A percentile compares a stretch with the other conserved stretches of the same genome.
phyloP scores from a whole-genome alignment of 2,113 vertebrate species.

The Steatornis caripensis region DNA sequence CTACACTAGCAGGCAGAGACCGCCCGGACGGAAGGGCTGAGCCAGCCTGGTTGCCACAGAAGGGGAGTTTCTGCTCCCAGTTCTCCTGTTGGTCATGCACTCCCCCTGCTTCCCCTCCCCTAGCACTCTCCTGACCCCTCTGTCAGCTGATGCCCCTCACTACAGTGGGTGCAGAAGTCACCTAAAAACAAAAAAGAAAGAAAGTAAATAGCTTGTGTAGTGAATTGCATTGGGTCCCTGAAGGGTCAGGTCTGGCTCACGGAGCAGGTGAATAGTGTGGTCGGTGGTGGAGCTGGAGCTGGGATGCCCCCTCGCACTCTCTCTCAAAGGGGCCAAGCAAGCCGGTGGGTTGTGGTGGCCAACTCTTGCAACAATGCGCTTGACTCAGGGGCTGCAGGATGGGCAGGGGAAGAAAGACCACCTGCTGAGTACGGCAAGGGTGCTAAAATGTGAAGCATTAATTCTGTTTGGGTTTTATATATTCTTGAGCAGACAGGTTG shows the following conservation, averaged over 20 bases:
- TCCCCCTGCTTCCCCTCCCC: background rate
- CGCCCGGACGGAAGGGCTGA: background rate
- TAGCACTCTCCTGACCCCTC: background rate
- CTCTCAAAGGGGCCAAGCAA: background rate
- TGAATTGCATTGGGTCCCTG: background rate
- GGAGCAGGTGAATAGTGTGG: background rate
- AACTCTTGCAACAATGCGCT: background rate
- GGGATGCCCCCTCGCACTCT: background rate
- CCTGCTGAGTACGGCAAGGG: background rate
- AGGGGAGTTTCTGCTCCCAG: background rate
- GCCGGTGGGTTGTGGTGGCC: background rate
- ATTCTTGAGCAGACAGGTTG: background rate
- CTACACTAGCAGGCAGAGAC: background rate
- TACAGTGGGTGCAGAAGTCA: background rate
- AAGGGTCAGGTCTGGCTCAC: background rate
- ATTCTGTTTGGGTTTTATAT: background rate
- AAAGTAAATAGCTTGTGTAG: background rate
- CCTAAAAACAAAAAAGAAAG: background rate
- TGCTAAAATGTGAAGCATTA: background rate
- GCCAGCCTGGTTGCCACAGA: background rate
- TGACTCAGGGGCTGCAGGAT: background rate
- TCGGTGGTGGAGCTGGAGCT: background rate
- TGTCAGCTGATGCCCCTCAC: background rate
- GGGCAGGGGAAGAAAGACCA: background rate
- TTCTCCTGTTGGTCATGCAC: background rate